Conservation (phyloP, 35 echinoderm and acorn worm genomes). For the Ptychodera flava region DNA sequence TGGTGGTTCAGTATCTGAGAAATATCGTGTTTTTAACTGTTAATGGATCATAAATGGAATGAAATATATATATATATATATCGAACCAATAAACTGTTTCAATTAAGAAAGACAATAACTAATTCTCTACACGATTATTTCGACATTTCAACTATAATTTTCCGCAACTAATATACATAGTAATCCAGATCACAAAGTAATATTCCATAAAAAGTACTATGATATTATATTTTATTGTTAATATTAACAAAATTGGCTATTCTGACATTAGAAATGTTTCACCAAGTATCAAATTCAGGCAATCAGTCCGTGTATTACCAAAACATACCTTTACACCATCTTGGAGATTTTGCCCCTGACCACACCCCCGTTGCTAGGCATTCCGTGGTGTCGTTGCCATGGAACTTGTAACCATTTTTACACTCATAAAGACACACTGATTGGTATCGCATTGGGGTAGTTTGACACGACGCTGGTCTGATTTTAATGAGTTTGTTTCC, state of each 20-base stretch:
- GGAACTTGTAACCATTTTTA: not conserved
- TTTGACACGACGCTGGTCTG: not conserved
- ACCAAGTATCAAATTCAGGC: too few relatives aligned
- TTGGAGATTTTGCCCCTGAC: not conserved
- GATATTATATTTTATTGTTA: too few relatives aligned
- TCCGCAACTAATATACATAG: too few relatives aligned
- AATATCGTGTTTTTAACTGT: not conserved
- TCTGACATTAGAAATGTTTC: too few relatives aligned
- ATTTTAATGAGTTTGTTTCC: not conserved
- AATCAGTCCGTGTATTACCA: not conserved
- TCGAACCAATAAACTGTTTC: too few relatives aligned
- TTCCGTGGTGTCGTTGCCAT: not conserved
- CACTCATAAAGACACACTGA: not conserved
- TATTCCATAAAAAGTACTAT: too few relatives aligned
- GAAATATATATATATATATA: constrained; percentile 5
- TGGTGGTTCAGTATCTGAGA: not conserved
- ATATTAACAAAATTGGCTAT: too few relatives aligned
- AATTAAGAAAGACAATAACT: constrained; percentile 23
- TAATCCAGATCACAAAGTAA: too few relatives aligned
- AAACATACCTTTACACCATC: not conserved
- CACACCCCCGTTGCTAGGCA: not conserved
- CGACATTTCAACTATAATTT: not conserved
- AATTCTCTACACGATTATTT: constrained; percentile 11
- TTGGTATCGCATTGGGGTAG: not conserved
- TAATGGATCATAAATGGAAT: not conserved